Evolutionary conservation across 2,888 invertebrate genomes (phyloP).

Genomic region (Tricholauxania praeusta): DNA sequence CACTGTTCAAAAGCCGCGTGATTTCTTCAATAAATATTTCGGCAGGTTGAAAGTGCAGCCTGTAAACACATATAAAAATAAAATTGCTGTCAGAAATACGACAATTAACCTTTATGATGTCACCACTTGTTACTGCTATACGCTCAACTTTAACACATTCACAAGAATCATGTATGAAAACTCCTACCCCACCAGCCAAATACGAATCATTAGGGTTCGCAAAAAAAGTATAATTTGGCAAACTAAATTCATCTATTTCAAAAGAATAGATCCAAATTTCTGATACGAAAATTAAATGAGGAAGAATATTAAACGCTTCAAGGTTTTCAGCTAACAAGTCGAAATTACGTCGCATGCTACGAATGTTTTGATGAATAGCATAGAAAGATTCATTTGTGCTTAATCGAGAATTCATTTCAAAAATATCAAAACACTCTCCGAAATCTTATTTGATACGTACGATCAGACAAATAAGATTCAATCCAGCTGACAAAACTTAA

Average conservation of each 20-base stretch:
- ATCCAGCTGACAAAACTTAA: too few relatives aligned
- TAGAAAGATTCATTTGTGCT: background rate
- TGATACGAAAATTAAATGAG: too few relatives aligned
- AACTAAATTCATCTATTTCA: slow-evolving; percentile 13
- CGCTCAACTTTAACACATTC: background rate
- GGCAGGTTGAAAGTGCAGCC: too few relatives aligned
- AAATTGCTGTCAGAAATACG: too few relatives aligned
- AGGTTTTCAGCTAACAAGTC: slow-evolving; percentile 15
- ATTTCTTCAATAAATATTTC: background rate
- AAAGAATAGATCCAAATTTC: slow-evolving; percentile 25
- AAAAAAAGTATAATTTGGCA: slow-evolving; percentile 3
- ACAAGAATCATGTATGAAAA: too few relatives aligned
- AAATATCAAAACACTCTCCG: too few relatives aligned
- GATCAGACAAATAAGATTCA: too few relatives aligned
- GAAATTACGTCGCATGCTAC: slow-evolving; percentile 14
- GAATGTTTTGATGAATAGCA: slow-evolving; percentile 5
- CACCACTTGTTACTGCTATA: background rate
- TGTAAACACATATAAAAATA: too few relatives aligned
- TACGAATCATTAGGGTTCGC: background rate
- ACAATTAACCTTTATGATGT: too few relatives aligned
- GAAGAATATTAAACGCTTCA: background rate
- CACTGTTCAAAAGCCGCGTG: background rate
- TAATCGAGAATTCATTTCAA: too few relatives aligned
- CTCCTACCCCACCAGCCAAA: background rate
- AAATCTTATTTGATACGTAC: too few relatives aligned